Evolutionary conservation across 2,888 invertebrate genomes (phyloP), one percentile per base, ranked within the genome.

Genomic region (Disparrhopalites patrizii): DNA sequence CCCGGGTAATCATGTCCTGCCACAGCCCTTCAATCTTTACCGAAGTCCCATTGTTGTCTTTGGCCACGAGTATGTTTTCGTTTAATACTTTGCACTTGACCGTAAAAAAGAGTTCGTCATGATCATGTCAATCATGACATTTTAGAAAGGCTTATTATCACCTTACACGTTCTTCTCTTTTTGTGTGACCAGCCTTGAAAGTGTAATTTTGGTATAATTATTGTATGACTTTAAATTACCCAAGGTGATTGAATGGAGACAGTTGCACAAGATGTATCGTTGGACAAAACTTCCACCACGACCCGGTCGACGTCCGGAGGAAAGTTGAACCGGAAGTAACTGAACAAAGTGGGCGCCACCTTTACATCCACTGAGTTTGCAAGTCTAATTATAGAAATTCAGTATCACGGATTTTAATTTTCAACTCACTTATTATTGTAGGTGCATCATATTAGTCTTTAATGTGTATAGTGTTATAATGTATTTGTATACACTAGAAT

Each of bases 161-260:
- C n/a, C n/a, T n/a, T n/a, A n/a, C n/a, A n/a, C n/a, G 36, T 10
- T 51, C 8, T n/a, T 4, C 8, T 51, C 20, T 25, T 23, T 51
- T 25, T 51, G 7, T 25, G 47, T 15, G 47, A n/a, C 18, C 18
- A n/a, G 5, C 13, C 18, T 47, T 18, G 13, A n/a, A 7, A 47
- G 7, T 47, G 18, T n/a, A 15, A 18, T 47, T 10, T n/a, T n/a
- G 5, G 18, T 10, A 25, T 25, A 3, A 52, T 30, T 28, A 13
- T n/a, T 30, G 18, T 28, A 7, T n/a, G 2, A 36, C 15, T 36
- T 10, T 36, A 10, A 50, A 20, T 31, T 60, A 60, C 60, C 60
- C 61, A 51, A 25, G 61, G 61, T 7, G 36, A 36, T 25, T 61
- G 61, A 36, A 61, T 28, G 3, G 61, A 51, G 5, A 33, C 51